Evolutionary conservation across 92 coral and sea anemone species (phyloP), one percentile per base, ranked within the genome.

Genomic region (Plumapathes pennacea): DNA sequence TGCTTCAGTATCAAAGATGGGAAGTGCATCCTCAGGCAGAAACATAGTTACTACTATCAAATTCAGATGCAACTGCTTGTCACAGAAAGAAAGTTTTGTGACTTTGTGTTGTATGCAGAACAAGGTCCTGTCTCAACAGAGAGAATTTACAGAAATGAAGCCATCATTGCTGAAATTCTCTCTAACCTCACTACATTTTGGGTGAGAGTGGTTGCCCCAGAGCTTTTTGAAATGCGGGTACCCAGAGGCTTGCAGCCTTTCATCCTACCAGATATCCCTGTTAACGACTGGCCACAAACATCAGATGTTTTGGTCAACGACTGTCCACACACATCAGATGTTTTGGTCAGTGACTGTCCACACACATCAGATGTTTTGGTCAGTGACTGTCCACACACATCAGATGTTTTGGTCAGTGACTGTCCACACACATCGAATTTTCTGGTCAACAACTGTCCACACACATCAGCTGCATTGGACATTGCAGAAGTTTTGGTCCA

Each of bases 221-320:
- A 71, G 50, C 38, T 71, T 30, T 80, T 80, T 64, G 75, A 56
- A 30, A 72, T 67, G 78, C 33, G 77, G 41, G 83, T 82, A 45
- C 78, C 82, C 22, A 54, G 81, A 53, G 51, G 64, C 19, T 56
- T 67, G 42, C 33, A 36, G 22, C 80, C 75, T 11, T 62, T 72
- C 59, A 26, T 60, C 5, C 23, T 58, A 25, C 33, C 71, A 53
- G 23, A 22, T n/a, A n/a, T n/a, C n/a, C n/a, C n/a, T n/a, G n/a
- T n/a, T n/a, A n/a, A n/a, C n/a, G n/a, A n/a, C n/a, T n/a, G n/a
- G n/a, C 50, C 20, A 44, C 50, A 19, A 28, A 44, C 20, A 19
- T 11, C 50, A 44, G 50, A 44, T 44, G 50, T 1, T 28, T 19
- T 14, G 0, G 3, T 19, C 25, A 41, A 28, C 2, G 1, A 24